phyloP scores from a whole-genome alignment of 1,140 invertebrate genomes.

The Delia radicum region DNA sequence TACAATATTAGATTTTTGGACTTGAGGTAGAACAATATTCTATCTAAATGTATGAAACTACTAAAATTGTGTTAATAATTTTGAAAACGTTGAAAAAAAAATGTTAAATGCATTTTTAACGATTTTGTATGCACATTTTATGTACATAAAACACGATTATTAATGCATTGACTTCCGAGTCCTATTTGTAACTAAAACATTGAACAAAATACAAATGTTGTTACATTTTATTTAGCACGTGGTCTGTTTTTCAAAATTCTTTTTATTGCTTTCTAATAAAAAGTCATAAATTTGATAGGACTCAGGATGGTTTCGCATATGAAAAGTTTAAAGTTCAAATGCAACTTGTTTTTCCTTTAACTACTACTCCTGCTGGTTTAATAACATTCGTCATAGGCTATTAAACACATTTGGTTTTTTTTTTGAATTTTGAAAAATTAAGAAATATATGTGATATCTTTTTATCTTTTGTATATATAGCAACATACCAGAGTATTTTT shows the following conservation, averaged over 20 bases:
- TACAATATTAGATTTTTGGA: too few relatives aligned
- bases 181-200: too few relatives aligned
- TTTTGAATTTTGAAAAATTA: background rate
- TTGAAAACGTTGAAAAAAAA: too few relatives aligned
- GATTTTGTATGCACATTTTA: too few relatives aligned
- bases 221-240: conserved; percentile 7
- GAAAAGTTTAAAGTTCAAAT: background rate
- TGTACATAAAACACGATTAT: too few relatives aligned
- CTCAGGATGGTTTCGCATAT: background rate
- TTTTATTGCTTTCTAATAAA: conserved; percentile 10
- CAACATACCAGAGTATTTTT: background rate
- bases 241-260: background rate
- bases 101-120: too few relatives aligned
- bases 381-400: conserved; percentile 32
- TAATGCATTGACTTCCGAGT: too few relatives aligned
- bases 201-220: background rate
- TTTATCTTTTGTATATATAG: background rate
- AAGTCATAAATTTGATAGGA: conserved; percentile 12
- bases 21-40: too few relatives aligned
- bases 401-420: conserved; percentile 34
- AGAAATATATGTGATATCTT: conserved; percentile 10
- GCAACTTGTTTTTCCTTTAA: background rate
- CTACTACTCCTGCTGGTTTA: conserved; percentile 31
- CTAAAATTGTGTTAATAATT: too few relatives aligned
- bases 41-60: too few relatives aligned